Evolutionary conservation across 2,113 vertebrate species (phyloP), one percentile per base, ranked within the genome.

Genomic region (Trogon melanurus): DNA sequence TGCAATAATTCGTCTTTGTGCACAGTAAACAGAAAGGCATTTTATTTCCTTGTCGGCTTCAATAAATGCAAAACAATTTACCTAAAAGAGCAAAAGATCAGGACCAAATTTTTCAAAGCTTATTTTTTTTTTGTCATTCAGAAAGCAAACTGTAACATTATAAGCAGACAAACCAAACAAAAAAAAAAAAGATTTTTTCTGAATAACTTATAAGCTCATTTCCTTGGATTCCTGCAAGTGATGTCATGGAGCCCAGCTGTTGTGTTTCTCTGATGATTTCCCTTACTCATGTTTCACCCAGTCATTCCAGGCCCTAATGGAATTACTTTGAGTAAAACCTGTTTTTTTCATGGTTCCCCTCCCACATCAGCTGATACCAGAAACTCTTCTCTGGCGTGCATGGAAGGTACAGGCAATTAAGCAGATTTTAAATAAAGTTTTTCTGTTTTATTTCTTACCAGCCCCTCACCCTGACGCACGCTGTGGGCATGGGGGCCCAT

Each of bases 161-260:
- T 93, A 96, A 97, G 96, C 87, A 97, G 95, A 92, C 96, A 97
- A 91, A 91, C 57, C 41, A 86, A 95, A 96, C 91, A 94, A 64
- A 32, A 45, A 11, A 27, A 27, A 53, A 53, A 53, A 10, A 26
- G 53, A 14, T 22, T 38, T 92, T 98, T 97, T 97, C 87, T 97
- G 97, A 96, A 97, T 97, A 96, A 97, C 93, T 96, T 88, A 92
- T 79, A 97, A 97, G 71, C 89, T 97, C 54, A 88, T 96, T 98
- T 96, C 94, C 96, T 97, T 97, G 98, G 96, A 97, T 97, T 97
- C 89, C 90, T 97, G 85, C 3, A 23, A 96, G 94, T 98, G 98
- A 98, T 98, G 98, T 98, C 98, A 98, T 95, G 85, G 96, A 97
- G 88, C 96, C 97, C 98, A 98, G 98, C 98, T 98, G 98, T 95